These are phyloP conservation scores for Melanostoma scalare DNA, from an alignment of 2,888 invertebrate genomes.

Conservation along the genomic window DNA sequence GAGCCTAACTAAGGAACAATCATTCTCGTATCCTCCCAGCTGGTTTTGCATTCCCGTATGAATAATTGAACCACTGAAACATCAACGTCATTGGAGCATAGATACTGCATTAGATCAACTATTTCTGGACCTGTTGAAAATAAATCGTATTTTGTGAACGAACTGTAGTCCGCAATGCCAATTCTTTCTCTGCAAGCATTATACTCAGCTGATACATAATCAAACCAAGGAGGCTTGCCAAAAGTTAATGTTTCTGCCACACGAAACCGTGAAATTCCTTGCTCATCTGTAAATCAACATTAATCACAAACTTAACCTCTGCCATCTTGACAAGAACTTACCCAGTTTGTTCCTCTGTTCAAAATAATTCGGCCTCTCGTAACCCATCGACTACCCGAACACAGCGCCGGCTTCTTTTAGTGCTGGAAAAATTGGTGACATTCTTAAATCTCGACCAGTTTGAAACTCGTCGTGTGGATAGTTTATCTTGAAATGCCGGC, in stretches of 20 bases:
- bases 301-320: too few species aligned
- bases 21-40: conserved; percentile 98
- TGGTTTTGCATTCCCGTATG: conserved; percentile 99
- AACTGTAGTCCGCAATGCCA: too few species aligned
- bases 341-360: too few species aligned
- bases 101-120: conserved; percentile 92
- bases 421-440: conserved; percentile 97
- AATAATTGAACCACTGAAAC: conserved; percentile 94
- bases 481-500: conserved; percentile 90
- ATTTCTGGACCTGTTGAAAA: conserved; percentile 95
- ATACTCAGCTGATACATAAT: too few species aligned
- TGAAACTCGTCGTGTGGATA: conserved; percentile 94
- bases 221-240: too few species aligned
- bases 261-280: too few species aligned
- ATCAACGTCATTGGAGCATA: conserved; percentile 98
- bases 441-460: conserved; percentile 93
- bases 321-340: too few species aligned
- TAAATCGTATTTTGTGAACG: conserved; percentile 97
- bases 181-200: too few species aligned
- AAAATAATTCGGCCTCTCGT: too few species aligned
- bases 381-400: too few species aligned
- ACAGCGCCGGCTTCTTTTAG: conserved; percentile 95
- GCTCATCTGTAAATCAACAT: too few species aligned
- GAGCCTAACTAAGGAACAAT: conserved; percentile 95
- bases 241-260: too few species aligned